These are phyloP conservation scores for Chitala chitala DNA, from an alignment of 2,113 vertebrate species.

Conservation along the genomic window DNA sequence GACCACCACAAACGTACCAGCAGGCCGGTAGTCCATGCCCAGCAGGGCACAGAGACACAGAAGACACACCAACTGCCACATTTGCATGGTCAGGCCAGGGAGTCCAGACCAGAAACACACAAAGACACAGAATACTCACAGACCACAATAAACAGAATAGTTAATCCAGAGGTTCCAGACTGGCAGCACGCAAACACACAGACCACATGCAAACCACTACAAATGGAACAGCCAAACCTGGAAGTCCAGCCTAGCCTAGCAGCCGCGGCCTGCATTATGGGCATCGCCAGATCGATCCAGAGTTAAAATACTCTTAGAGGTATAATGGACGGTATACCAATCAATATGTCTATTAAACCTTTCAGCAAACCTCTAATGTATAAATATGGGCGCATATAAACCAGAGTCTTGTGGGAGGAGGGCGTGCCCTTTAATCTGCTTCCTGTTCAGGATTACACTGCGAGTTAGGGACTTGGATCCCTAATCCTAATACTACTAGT, in stretches of 20 bases:
- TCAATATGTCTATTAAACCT: conserved; percentile 19
- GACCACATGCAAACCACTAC: neutral
- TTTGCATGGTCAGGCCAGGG: neutral
- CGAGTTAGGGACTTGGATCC: too few relatives aligned
- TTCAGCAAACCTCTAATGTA: conserved; percentile 12
- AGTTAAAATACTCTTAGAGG: conserved; percentile 13
- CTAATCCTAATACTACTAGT: too few relatives aligned
- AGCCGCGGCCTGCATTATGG: neutral
- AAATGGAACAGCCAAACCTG: neutral
- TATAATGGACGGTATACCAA: conserved; percentile 12
- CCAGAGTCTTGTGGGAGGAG: neutral
- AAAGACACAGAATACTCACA: neutral
- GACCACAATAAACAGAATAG: neutral
- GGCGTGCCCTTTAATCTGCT: neutral
- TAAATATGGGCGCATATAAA: neutral
- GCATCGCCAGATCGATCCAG: neutral
- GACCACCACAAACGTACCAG: neutral
- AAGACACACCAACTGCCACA: neutral
- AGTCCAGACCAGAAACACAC: neutral
- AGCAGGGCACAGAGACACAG: conserved; percentile 8
- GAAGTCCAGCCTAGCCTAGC: conserved; percentile 6
- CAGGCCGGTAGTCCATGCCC: neutral
- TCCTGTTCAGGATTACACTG: neutral
- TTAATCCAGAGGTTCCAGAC: neutral
- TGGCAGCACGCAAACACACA: neutral